Evolutionary conservation across 2,888 invertebrate species (phyloP), one percentile per base, ranked within the genome.

Genomic region (Meghimatium bilineatum): DNA sequence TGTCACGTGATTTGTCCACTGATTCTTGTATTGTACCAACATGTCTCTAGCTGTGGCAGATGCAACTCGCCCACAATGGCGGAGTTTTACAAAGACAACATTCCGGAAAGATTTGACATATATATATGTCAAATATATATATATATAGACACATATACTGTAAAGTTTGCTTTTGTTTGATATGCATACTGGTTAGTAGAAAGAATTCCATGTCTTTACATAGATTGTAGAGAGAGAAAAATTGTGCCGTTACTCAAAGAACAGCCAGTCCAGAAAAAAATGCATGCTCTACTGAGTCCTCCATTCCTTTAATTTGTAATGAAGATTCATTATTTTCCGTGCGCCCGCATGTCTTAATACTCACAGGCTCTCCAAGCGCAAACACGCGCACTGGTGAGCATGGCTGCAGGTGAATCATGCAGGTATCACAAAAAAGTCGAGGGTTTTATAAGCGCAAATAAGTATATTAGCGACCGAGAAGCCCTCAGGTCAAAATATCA

Each of bases 391-490:
- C n/a, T 12, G 76, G 26, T 38, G 60, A 38, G 76, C 76, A 14
- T 34, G 29, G n/a, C 69, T 71, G 34, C 67, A 78, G 78, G 66
- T 63, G 78, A 63, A 63, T 66, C 78, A 78, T 78, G 78, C 78
- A 78, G 78, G 78, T 66, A 78, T 63, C 44, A 66, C 66, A 29
- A 56, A 49, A 14, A 8, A 23, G 32, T 44, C 49, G 26, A 44
- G 78, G 78, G 66, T 44, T 78, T 78, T 78, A 78, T 78, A 44
- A 38, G 60, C 32, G n/a, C 67, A 66, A 78, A 66, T 67, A 78
- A 78, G 80, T 80, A 80, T 80, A 80, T 80, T 80, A 80, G 80
- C 23, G 60, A 32, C 80, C 17, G 56, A 80, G 67, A 44, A 71
- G 36, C 80, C 80, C 80, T 26, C 38, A 34, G 80, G 80, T 80